These are phyloP conservation scores for Cardiocondyla obscurior DNA, from an alignment of 1,140 invertebrate genomes.

Conservation along the genomic window DNA sequence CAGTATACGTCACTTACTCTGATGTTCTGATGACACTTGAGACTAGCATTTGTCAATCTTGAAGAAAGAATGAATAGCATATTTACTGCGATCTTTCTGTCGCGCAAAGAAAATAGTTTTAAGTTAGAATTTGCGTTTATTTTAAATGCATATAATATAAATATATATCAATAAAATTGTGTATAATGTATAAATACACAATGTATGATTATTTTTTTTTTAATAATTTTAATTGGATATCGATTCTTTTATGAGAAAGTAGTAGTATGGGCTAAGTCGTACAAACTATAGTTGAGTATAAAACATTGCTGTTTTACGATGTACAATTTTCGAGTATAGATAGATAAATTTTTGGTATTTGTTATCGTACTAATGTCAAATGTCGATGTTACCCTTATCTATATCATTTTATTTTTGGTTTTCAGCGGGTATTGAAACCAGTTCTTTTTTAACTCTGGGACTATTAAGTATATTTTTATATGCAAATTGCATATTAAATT, in stretches of 20 bases:
- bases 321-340: not conserved
- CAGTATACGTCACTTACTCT: constrained; percentile 82
- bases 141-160: constrained; percentile 14
- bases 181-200: not conserved
- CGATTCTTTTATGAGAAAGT: not conserved
- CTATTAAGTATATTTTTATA: not conserved
- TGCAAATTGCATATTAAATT: not conserved
- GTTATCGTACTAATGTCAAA: not conserved
- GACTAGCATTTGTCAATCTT: constrained; percentile 38
- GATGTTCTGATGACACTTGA: constrained; percentile 75
- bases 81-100: constrained; percentile 13
- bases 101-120: constrained; percentile 12
- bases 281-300: not conserved
- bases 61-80: constrained; percentile 52
- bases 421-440: not conserved
- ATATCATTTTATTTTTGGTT: constrained; percentile 1
- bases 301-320: not conserved
- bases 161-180: not conserved
- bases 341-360: not conserved
- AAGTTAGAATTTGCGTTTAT: constrained; percentile 35
- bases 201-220: not conserved
- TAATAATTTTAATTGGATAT: not conserved
- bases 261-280: not conserved
- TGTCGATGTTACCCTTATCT: not conserved
- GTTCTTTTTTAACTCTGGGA: not conserved